A percentile compares a stretch with the other conserved stretches of the same genome.
Evolutionary conservation across 2,888 invertebrate genomes (phyloP).

Genomic region (Amphiduros pacificus): DNA sequence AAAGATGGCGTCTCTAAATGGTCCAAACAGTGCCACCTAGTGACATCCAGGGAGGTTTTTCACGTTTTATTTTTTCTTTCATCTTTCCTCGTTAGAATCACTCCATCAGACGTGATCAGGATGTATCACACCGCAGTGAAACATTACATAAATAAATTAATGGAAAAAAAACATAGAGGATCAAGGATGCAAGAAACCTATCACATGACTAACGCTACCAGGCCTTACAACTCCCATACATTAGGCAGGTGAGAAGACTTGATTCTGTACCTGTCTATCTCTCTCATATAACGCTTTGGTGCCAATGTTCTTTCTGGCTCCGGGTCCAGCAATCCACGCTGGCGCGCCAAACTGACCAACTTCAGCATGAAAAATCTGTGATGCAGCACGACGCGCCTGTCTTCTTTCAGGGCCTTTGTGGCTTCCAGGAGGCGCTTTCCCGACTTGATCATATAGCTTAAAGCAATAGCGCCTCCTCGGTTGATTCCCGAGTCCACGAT

Average conservation of each 20-base stretch:
- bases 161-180: too few relatives aligned
- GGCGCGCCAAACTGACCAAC: slow-evolving; percentile 21
- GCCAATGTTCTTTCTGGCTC: slow-evolving; percentile 5
- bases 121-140: too few relatives aligned
- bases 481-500: slow-evolving; percentile 24
- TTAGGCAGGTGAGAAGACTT: slow-evolving; percentile 21
- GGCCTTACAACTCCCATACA: too few relatives aligned
- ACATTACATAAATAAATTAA: too few relatives aligned
- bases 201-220: too few relatives aligned
- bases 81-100: too few relatives aligned
- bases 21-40: too few relatives aligned
- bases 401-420: slow-evolving; percentile 17
- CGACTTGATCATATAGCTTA: slow-evolving; percentile 22
- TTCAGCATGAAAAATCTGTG: slow-evolving; percentile 26
- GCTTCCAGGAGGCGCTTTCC: slow-evolving; percentile 22
- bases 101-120: too few relatives aligned
- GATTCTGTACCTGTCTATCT: slow-evolving; percentile 16
- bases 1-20: too few relatives aligned
- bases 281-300: slow-evolving; percentile 12
- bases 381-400: slow-evolving; percentile 20
- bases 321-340: slow-evolving; percentile 17
- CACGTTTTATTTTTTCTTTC: too few relatives aligned
- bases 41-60: too few relatives aligned
- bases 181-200: too few relatives aligned
- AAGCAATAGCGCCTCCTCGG: slow-evolving; percentile 22